phyloP scores from a whole-genome alignment of 2,113 vertebrate genomes.

The Pygoscelis adeliae region DNA sequence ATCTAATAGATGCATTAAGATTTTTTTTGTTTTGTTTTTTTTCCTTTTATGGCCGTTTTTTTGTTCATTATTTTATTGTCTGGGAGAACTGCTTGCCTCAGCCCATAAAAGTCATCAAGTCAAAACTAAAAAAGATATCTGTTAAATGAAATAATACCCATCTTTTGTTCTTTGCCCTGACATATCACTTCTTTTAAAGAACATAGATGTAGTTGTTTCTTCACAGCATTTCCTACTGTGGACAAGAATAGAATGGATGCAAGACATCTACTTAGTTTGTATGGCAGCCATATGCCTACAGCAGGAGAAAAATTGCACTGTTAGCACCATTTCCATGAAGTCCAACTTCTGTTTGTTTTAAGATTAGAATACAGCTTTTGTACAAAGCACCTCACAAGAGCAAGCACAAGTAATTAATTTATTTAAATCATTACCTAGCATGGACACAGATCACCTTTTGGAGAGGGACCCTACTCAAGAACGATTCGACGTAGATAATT shows the following conservation, averaged over 20 bases:
- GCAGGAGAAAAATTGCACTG: background rate
- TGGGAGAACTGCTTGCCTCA: background rate
- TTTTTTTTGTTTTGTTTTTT: background rate
- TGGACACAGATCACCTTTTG: background rate
- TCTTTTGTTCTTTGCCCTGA: background rate
- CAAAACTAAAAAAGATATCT: background rate
- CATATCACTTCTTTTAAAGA: background rate
- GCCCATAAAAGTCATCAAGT: background rate
- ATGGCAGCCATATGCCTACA: background rate
- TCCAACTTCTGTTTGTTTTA: background rate
- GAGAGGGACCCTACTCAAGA: background rate
- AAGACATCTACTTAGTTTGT: background rate
- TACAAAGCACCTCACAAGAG: background rate
- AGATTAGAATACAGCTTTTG: background rate
- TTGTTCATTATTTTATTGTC: background rate
- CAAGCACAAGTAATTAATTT: background rate
- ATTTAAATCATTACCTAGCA: background rate
- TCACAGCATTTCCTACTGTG: background rate
- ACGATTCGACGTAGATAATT: background rate
- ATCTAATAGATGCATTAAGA: background rate
- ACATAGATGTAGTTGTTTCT: background rate
- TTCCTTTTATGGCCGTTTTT: background rate
- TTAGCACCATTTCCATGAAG: background rate
- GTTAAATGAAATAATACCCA: background rate
- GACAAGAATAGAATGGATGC: background rate